Conservation (phyloP, 2,113 vertebrate species). For the Leiothrix lutea region DNA sequence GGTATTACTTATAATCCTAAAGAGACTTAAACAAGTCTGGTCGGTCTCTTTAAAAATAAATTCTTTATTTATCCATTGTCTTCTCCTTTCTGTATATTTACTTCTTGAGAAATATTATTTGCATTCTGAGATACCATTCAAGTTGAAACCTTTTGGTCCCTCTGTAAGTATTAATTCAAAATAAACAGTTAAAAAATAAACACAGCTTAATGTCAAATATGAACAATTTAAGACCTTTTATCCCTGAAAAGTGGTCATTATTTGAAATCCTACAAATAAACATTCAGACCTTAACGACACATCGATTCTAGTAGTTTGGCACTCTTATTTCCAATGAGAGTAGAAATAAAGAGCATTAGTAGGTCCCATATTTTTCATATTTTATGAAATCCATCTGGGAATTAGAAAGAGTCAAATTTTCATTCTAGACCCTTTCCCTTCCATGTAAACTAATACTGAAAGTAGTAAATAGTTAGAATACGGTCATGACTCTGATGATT, state of each 20-base stretch:
- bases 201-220: background rate
- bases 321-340: background rate
- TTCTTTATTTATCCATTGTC: background rate
- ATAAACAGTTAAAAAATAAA: background rate
- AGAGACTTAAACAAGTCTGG: background rate
- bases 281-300: background rate
- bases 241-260: background rate
- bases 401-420: background rate
- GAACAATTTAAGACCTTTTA: background rate
- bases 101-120: background rate
- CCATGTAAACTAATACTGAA: background rate
- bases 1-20: background rate
- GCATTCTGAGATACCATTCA: background rate
- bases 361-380: background rate
- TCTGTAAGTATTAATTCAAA: background rate
- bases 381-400: background rate
- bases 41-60: background rate
- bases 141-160: background rate
- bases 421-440: background rate
- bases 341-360: background rate
- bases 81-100: background rate
- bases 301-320: background rate
- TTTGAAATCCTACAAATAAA: background rate
- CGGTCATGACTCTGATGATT: background rate
- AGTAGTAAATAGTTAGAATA: background rate